A percentile compares a stretch with the other conserved stretches of the same genome.
Conservation (phyloP, 2,113 vertebrate genomes). For the Sinocyclocheilus maitianheensis region DNA sequence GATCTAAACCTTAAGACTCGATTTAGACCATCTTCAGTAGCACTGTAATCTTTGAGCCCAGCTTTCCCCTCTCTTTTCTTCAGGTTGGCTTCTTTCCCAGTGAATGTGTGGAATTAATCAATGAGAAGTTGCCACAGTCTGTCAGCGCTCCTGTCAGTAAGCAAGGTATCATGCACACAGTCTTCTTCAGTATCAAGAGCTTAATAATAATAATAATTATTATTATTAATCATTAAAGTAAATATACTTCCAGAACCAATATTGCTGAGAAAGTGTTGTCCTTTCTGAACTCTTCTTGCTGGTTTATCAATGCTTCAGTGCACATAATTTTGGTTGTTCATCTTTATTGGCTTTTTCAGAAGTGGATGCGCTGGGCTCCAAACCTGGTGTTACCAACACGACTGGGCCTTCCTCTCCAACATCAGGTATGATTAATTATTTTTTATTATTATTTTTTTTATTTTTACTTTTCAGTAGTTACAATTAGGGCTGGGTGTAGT, state of each 20-base stretch:
- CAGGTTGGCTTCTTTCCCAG: constrained; percentile 86
- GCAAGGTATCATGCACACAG: constrained; percentile 60
- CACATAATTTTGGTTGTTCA: not conserved
- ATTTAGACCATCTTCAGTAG: not conserved
- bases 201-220: too few relatives aligned
- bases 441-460: not conserved
- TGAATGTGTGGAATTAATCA: constrained; percentile 82
- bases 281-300: not conserved
- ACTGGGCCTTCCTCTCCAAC: constrained; percentile 58
- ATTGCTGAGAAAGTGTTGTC: not conserved
- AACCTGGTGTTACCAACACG: constrained; percentile 40
- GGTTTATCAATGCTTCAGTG: not conserved
- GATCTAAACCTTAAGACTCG: not conserved
- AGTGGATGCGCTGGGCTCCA: constrained; percentile 46
- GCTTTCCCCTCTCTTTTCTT: constrained; percentile 4
- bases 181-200: not conserved
- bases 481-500: not conserved
- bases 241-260: not conserved
- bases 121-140: constrained; percentile 66
- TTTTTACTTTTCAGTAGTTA: not conserved
- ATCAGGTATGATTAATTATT: constrained; percentile 53
- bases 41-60: not conserved
- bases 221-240: too few relatives aligned
- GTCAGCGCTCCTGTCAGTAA: constrained; percentile 66
- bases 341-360: constrained; percentile 49